Evolutionary conservation across 2,888 invertebrate species (phyloP).

Genomic region (Siphlonurus alternatus): DNA sequence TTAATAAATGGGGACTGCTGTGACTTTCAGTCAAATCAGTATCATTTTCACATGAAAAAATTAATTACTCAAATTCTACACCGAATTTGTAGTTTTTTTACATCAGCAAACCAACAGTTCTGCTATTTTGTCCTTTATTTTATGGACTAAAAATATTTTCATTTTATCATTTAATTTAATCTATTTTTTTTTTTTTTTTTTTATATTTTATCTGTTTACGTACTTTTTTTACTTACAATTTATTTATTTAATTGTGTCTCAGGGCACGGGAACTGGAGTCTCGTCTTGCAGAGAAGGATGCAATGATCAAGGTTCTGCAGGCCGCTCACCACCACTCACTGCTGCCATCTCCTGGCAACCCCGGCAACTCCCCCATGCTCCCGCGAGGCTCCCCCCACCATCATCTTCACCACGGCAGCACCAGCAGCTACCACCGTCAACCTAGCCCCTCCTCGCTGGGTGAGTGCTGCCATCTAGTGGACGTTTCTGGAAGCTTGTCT

Average conservation of each 20-base stretch:
- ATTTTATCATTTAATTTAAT: no score
- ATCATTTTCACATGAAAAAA: no score
- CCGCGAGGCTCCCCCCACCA: slow-evolving; percentile 6
- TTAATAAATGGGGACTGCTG: no score
- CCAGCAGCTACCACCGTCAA: slow-evolving; percentile 4
- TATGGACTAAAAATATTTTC: no score
- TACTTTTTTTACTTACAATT: background rate
- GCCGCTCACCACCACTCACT: slow-evolving; percentile 45
- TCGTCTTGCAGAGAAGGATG: slow-evolving; percentile 74
- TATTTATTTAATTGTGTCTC: slow-evolving; percentile 12
- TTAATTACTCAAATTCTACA: no score
- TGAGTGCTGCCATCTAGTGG: background rate
- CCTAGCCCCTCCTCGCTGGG: slow-evolving; percentile 1
- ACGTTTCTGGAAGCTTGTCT: no score
- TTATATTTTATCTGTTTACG: background rate
- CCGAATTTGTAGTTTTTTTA: no score
- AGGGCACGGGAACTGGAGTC: slow-evolving; percentile 74
- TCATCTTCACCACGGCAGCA: background rate
- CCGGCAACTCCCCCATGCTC: slow-evolving; percentile 32
- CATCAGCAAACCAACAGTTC: no score
- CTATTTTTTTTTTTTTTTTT: background rate
- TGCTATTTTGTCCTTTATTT: no score
- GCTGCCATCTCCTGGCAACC: slow-evolving; percentile 32
- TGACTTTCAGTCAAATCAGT: no score
- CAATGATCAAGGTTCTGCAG: slow-evolving; percentile 77